Base-by-base conservation (phyloP, 2,797 vertebrate genomes). In the Sebastes itinus region DNA sequence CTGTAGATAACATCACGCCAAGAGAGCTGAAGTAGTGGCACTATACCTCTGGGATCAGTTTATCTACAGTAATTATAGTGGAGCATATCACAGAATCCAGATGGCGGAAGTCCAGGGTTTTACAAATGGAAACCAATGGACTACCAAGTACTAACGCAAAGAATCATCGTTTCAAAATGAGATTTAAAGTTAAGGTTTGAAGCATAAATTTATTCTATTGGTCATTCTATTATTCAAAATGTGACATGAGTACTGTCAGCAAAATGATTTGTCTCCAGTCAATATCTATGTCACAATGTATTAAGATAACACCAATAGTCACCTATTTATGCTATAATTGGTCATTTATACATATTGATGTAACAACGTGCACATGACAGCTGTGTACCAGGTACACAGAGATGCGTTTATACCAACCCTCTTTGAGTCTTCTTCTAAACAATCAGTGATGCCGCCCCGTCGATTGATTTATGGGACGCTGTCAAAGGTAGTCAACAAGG, bases 381-480 rank as follows among this genome's bases (percentile, higher is more conserved):
- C 18, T 2, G 0, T 23, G 42, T 16, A 67, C 7, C 58, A 2
- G 58, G 67, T 42, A 63, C 62, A 4, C 20, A 2, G 25, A 66
- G 49, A 75, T 25, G 49, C 71, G 60, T 77, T n/a, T 56, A 7
- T 8, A 58, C 46, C 22, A 83, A 13, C 52, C 73, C 63, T 77
- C 60, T 52, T 35, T 62, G 58, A 59, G 54, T 52, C 13, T 25
- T 55, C 38, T 70, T 56, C 64, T 35, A n/a, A 81, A 69, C 81
- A 84, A 84, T 84, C 80, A 72, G 60, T 20, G 35, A 46, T 2
- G 30, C 60, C 28, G 23, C 66, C 83, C 12, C 5, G 16, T 33
- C 14, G 72, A 88, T 59, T 93, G 88, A 93, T 92, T 92, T 84
- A 90, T 92, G 88, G 82, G 88, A 42, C 10, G 59, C 82, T 80